These are phyloP conservation scores for Mus pahari DNA, from an alignment of 2,113 vertebrate species.

Conservation along the genomic window DNA sequence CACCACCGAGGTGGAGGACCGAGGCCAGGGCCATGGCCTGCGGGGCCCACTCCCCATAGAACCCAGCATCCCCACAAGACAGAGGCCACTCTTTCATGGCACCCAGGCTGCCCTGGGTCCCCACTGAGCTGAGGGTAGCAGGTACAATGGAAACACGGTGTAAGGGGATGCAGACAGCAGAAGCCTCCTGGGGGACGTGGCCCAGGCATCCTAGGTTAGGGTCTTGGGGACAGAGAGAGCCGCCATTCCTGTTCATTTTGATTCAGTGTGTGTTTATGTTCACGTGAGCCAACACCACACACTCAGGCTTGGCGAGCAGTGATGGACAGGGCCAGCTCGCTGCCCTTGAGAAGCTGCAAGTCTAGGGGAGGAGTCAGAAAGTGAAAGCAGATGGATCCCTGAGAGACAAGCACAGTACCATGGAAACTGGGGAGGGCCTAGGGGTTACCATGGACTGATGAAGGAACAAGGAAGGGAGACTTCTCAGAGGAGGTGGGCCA, in stretches of 20 bases:
- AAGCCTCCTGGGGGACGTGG: not conserved
- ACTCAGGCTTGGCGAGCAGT: not conserved
- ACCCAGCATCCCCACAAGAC: not conserved
- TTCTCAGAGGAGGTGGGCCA: conserved; percentile 57
- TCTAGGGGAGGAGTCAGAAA: conserved; percentile 62
- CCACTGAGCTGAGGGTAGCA: conserved; percentile 15
- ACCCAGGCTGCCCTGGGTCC: not conserved
- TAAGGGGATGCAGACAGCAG: not conserved
- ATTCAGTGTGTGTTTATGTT: not conserved
- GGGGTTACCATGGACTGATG: not conserved
- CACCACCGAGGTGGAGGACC: conserved; percentile 72
- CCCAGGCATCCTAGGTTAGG: not conserved
- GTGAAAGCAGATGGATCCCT: conserved; percentile 57
- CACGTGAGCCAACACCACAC: not conserved
- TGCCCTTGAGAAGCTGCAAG: conserved; percentile 61
- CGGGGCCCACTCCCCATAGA: not conserved
- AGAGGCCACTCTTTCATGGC: not conserved
- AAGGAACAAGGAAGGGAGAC: conserved; percentile 54
- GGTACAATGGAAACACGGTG: conserved; percentile 18
- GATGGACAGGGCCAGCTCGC: not conserved
- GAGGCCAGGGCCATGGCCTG: conserved; percentile 67
- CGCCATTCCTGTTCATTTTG: not conserved
- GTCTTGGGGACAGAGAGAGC: conserved; percentile 17
- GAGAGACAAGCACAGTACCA: conserved; percentile 60
- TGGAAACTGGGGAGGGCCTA: conserved; percentile 63